Percentiles rank a stretch among this genome's conserved stretches.
These are phyloP conservation scores for Autographa pulchrina DNA, from an alignment of 2,888 invertebrate species.

Conservation along the genomic window DNA sequence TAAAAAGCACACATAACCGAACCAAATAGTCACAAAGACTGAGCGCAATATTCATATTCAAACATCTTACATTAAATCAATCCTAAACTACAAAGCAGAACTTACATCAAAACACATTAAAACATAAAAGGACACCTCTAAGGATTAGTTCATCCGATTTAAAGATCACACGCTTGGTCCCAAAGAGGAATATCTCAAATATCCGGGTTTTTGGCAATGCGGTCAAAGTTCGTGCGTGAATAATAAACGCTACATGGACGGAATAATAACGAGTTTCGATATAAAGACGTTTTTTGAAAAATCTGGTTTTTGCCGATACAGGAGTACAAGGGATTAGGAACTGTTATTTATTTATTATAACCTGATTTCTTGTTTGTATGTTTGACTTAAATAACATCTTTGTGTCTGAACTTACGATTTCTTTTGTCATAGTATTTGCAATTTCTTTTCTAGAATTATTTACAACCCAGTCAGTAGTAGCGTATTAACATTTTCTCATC, in stretches of 20 bases:
- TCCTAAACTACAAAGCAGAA: no score
- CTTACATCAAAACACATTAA: not conserved
- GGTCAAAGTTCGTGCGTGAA: slow-evolving; percentile 51
- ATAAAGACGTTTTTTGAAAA: slow-evolving; percentile 19
- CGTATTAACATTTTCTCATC: no score
- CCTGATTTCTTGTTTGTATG: no score
- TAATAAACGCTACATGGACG: slow-evolving; percentile 40
- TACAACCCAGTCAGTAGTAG: no score
- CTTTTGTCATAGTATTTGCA: no score
- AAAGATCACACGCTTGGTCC: slow-evolving; percentile 25
- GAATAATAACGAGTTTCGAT: slow-evolving; percentile 41
- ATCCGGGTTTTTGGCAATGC: slow-evolving; percentile 27
- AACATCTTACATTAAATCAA: no score
- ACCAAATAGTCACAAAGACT: no score
- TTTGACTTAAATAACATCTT: no score
- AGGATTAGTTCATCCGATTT: slow-evolving; percentile 38
- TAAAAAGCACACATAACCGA: no score
- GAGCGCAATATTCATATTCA: no score
- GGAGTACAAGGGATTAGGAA: not conserved
- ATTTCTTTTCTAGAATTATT: no score
- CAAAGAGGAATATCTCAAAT: slow-evolving; percentile 29
- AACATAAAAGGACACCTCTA: slow-evolving; percentile 14
- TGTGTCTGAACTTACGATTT: no score
- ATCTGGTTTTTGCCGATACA: not conserved
- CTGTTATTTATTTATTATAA: not conserved